These are phyloP conservation scores for Neoarius graeffei DNA, from an alignment of 2,113 vertebrate species.

Conservation along the genomic window DNA sequence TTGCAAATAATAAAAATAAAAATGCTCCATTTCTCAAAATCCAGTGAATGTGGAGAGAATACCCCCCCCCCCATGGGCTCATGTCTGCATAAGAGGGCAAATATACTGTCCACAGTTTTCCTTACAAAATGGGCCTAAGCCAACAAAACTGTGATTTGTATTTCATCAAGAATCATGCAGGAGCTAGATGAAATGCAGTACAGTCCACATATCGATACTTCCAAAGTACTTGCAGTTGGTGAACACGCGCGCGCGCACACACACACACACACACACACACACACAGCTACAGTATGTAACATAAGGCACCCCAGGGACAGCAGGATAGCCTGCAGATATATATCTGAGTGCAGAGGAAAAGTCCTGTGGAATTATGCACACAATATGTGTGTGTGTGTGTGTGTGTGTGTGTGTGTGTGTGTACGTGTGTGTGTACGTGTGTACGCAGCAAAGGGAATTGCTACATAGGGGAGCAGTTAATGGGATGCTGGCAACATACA, in stretches of 20 bases:
- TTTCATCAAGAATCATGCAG: background rate
- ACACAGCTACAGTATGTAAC: constrained; percentile 21
- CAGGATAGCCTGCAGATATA: constrained; percentile 1
- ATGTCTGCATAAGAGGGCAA: background rate
- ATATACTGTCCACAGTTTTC: background rate
- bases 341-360: constrained; percentile 7
- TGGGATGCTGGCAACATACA: constrained; percentile 40
- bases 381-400: constrained; percentile 20
- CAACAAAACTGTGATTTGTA: background rate
- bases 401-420: constrained; percentile 37
- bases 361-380: constrained; percentile 10
- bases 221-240: background rate
- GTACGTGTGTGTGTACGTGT: constrained; percentile 29
- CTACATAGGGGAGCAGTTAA: constrained; percentile 47
- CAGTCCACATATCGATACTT: background rate
- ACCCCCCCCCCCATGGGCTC: too few relatives aligned
- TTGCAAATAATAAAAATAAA: too few relatives aligned
- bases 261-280: constrained; percentile 26
- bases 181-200: background rate
- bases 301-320: constrained; percentile 24
- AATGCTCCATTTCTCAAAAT: too few relatives aligned
- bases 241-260: background rate
- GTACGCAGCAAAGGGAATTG: constrained; percentile 14
- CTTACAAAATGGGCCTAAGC: background rate
- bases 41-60: too few relatives aligned